Conservation (phyloP, 2,113 vertebrate species). For the Cheilinus undulatus region DNA sequence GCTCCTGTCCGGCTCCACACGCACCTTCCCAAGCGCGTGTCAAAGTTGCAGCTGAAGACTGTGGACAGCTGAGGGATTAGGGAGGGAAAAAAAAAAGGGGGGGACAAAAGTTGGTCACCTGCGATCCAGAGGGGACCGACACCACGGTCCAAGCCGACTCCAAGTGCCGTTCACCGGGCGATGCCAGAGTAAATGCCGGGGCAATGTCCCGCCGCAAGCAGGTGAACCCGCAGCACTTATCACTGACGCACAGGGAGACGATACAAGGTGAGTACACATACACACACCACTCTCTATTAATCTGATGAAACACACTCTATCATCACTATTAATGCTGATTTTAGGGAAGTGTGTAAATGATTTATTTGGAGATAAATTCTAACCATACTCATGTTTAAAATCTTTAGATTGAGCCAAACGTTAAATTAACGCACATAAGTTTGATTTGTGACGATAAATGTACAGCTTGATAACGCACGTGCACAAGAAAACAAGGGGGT, state of each 20-base stretch:
- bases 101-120: conserved; percentile 68
- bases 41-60: conserved; percentile 55
- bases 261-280: conserved; percentile 96
- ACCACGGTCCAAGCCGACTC: conserved; percentile 86
- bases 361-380: not conserved
- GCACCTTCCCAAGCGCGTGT: conserved; percentile 29
- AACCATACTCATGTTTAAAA: not conserved
- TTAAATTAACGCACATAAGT: not conserved
- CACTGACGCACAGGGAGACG: conserved; percentile 93
- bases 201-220: conserved; percentile 99
- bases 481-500: not conserved
- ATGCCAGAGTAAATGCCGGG: conserved; percentile 99
- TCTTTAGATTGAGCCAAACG: not conserved
- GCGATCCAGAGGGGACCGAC: conserved; percentile 74
- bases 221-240: conserved; percentile 99
- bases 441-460: conserved; percentile 11
- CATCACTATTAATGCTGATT: not conserved
- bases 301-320: not conserved
- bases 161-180: conserved; percentile 95
- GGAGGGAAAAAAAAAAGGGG: conserved; percentile 28
- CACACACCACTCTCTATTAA: too few species aligned
- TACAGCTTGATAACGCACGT: not conserved
- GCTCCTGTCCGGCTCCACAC: conserved; percentile 46
- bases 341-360: not conserved
- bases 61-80: conserved; percentile 48